Evolutionary conservation across 2,113 vertebrate species (phyloP).

Genomic region (Apodemus speciosus): DNA sequence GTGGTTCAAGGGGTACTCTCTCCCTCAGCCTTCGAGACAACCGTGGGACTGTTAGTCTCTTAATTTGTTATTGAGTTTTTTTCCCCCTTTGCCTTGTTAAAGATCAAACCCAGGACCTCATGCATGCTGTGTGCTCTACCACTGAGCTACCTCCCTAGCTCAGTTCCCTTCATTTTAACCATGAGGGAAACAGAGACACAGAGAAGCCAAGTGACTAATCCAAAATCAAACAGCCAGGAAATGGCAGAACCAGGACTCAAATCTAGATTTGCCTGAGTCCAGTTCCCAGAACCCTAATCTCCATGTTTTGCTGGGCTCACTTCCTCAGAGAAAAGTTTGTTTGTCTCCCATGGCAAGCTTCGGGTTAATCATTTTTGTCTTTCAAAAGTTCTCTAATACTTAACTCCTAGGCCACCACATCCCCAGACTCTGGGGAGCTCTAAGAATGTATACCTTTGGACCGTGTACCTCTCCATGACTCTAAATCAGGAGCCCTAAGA

Average conservation of each 20-base stretch:
- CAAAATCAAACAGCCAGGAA: constrained; percentile 28
- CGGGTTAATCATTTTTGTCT: background rate
- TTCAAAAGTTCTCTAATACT: constrained; percentile 29
- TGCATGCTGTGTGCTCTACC: background rate
- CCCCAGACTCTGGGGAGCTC: background rate
- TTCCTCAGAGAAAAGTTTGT: constrained; percentile 14
- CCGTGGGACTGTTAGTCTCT: background rate
- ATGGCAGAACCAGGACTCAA: background rate
- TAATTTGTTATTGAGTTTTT: background rate
- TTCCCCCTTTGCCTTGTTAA: background rate
- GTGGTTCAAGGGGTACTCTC: background rate
- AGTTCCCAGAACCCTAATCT: background rate
- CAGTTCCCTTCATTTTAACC: constrained; percentile 28
- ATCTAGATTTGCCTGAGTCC: background rate
- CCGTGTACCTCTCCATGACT: background rate
- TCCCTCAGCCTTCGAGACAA: background rate
- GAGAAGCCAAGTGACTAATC: constrained; percentile 1
- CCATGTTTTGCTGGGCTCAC: background rate
- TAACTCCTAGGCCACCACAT: background rate
- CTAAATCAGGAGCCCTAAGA: constrained; percentile 5
- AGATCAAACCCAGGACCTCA: background rate
- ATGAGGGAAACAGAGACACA: constrained; percentile 15
- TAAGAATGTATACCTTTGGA: constrained; percentile 1
- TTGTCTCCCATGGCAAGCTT: background rate
- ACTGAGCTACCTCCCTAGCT: background rate